Percentiles rank a stretch among this genome's conserved stretches.
Evolutionary conservation across 30 jellyfish, hydroid and myxozoan genomes (phyloP).

Genomic region (Hydractinia symbiolongicarpus): DNA sequence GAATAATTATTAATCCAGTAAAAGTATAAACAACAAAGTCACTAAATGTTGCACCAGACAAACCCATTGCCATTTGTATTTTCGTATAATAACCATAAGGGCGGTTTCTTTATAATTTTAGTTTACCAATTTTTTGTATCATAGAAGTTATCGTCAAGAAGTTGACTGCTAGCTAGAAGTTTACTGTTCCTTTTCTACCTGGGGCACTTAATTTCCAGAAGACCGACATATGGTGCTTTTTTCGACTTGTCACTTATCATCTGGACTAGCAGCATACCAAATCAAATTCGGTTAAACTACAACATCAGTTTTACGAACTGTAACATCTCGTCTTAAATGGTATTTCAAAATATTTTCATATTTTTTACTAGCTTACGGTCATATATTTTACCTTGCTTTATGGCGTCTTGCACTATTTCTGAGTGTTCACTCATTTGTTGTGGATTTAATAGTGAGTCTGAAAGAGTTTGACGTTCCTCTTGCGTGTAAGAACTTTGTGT

Average conservation of each 20-base stretch:
- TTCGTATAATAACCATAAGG: constrained; percentile 37
- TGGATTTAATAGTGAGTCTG: no score
- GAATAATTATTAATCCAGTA: no score
- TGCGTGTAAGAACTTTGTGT: no score
- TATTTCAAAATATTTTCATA: background rate
- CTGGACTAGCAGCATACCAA: constrained; percentile 12
- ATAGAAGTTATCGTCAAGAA: background rate
- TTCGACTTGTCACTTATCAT: background rate
- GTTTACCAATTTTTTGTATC: constrained; percentile 18
- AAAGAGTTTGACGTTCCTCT: no score
- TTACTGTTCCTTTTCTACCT: background rate
- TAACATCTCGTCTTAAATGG: background rate
- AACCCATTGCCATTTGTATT: constrained; percentile 51
- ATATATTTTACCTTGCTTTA: no score
- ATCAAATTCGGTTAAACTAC: constrained; percentile 39
- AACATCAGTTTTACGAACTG: constrained; percentile 39
- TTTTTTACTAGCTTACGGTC: background rate
- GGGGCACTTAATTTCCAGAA: constrained; percentile 31
- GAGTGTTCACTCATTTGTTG: no score
- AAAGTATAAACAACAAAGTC: no score
- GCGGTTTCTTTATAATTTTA: constrained; percentile 31
- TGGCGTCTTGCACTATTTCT: no score
- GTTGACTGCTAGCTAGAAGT: constrained; percentile 10
- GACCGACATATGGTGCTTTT: background rate
- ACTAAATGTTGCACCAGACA: constrained; percentile 15